Base-by-base conservation (phyloP, 2,888 invertebrate species). In the Tillus elongatus region DNA sequence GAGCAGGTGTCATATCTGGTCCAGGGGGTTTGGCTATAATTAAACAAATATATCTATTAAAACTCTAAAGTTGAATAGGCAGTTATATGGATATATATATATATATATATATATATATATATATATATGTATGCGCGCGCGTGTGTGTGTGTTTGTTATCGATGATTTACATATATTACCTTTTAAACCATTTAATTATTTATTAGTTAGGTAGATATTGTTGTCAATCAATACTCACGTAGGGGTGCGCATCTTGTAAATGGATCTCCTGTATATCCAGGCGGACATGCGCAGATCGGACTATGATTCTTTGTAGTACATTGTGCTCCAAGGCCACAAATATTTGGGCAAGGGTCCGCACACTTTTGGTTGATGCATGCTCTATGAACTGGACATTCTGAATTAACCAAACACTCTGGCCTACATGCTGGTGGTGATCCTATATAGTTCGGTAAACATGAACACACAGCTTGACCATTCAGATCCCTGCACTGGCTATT, bases 291-390 rank as follows among this genome's bases (percentile, higher is more conserved):
- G 56, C 91, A 91, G 44, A 88, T 85, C 2, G 89, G 88, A 54
- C 82, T 87, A 61, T 90, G 89, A 60, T 88, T 87, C 57, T 79
- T 81, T 0, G 82, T 82, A 32, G 77, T 76, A 56, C 91, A 91
- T 47, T 83, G 78, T 2, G 90, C 88, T 50, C 82, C 77, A 34
- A 84, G 69, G n/a, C 90, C 90, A 58, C 90, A 90, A 1, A 86
- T 86, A 47, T 86, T 83, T 9, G 82, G 81, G 54, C 91, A 91
- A 26, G 91, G 90, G 67, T 91, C 87, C 6, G 80, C 76, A 59
- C 92, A 92, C 64, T 80, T 83, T 52, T 83, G 82, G 60, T 86
- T 85, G 24, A 88, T 72, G 52, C 92, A 92, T 11, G 90, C 88
- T 49, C 80, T 77, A 40, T 87, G 83, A 9, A 73, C 60, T 13